Base-by-base conservation (phyloP, 30 jellyfish, hydroid and myxozoan genomes). In the Chrysaora quinquecirrha region DNA sequence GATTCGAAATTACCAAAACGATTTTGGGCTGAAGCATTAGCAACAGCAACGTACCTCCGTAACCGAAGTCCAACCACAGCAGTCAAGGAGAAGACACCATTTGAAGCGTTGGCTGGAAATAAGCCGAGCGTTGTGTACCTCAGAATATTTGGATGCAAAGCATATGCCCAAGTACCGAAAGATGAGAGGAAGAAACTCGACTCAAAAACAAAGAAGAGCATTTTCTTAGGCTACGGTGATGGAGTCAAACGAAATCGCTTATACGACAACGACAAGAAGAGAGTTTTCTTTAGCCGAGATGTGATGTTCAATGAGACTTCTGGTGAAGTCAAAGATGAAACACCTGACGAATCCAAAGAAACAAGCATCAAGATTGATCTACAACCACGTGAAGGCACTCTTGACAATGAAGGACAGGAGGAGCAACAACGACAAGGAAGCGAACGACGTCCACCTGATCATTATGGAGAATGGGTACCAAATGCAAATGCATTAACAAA, bases 1-100 rank as follows among this genome's bases (percentile, higher is more conserved):
- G 22, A 66, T 47, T 6, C 89, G 16, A 25, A 66, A 6, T 31
- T 67, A 47, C 92, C 90, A 24, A 34, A 66, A 43, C 1, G 25
- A 14, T 80, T 52, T 38, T 80, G 90, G 90, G 88, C 89, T n/a
- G 88, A 80, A 38, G 90, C 90, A 6, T 21, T 80, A 23, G 20
- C 22, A 11, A 82, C 93, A 34, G 93, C 90, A 29, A 85, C 35
- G 29, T 82, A 82, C 50, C 28, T 82, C 27, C 87, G 91, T 10
- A 82, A 69, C 46, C 88, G 93, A 3, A 24, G 76, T 46, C 93
- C 93, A 1, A 82, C 82, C 10, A 19, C 21, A 1, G 86, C 88
- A 1, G 79, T 76, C 38, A 33, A 75, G 32, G 76, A 63, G 12
- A 58, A 25, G 67, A 68, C 96, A 2, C 95, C 95, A 20, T 64